Evolutionary conservation across 2,797 vertebrate species (phyloP).

Genomic region (Pseudochromis fuscus): DNA sequence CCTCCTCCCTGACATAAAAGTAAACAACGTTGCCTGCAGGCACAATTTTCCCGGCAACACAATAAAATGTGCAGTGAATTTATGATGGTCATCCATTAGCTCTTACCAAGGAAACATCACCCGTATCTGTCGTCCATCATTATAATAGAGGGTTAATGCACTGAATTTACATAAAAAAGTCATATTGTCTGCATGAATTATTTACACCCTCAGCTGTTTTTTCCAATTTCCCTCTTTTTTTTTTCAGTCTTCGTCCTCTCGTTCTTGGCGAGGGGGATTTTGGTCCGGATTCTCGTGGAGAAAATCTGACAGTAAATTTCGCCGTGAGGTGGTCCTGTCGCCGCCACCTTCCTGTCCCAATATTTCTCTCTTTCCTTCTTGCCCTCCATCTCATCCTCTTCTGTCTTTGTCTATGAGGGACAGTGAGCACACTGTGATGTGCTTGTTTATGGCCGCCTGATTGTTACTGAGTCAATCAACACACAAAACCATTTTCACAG

Average conservation of each 20-base stretch:
- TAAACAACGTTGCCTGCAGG: slow-evolving; percentile 99
- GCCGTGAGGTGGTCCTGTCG: slow-evolving; percentile 88
- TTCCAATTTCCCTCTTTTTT: slow-evolving; percentile 81
- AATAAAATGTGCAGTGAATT: slow-evolving; percentile 99
- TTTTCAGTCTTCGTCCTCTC: slow-evolving; percentile 67
- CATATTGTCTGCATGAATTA: slow-evolving; percentile 99
- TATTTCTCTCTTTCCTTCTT: slow-evolving; percentile 55
- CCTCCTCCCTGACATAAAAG: slow-evolving; percentile 95
- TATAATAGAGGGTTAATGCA: slow-evolving; percentile 99
- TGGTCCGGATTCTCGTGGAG: slow-evolving; percentile 92
- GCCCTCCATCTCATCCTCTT: slow-evolving; percentile 32
- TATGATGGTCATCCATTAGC: slow-evolving; percentile 99
- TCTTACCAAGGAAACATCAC: slow-evolving; percentile 99
- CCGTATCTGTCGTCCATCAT: slow-evolving; percentile 99
- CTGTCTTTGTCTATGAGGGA: slow-evolving; percentile 57
- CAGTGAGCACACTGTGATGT: slow-evolving; percentile 41
- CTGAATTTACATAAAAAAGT: slow-evolving; percentile 99
- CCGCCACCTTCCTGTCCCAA: slow-evolving; percentile 64
- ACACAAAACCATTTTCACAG: slow-evolving; percentile 30
- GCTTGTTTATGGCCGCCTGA: slow-evolving; percentile 50
- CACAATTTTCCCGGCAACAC: slow-evolving; percentile 99
- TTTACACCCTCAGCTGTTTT: slow-evolving; percentile 99
- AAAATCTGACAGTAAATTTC: slow-evolving; percentile 97
- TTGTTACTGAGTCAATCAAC: slow-evolving; percentile 59
- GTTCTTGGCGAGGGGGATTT: slow-evolving; percentile 83